Evolutionary conservation across 2,888 invertebrate species (phyloP), one percentile per base, ranked within the genome.

Genomic region (Patella pellucida): DNA sequence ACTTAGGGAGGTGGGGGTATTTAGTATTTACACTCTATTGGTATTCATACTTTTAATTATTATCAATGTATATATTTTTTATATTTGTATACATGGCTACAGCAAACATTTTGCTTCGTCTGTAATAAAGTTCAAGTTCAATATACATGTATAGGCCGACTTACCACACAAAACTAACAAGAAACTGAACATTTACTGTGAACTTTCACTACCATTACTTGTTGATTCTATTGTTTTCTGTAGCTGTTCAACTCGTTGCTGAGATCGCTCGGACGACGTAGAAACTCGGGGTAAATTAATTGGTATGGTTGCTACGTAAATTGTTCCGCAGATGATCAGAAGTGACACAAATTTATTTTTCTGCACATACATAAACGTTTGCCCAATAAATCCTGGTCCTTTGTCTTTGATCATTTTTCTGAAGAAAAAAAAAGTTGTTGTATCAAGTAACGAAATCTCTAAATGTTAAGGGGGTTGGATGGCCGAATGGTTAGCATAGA

Each of bases 261-360:
- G 41, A 9, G 41, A 41, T 41, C 41, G 67, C 23, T 80, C 78
- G 0, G 31, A 51, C 2, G 75, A 70, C 5, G 72, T 69, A 15
- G 76, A 71, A 15, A 76, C 72, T 52, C 56, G 62, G 9, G 78
- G 68, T 11, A 74, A 72, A 15, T 41, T n/a, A 3, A 77, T n/a
- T 14, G 80, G 80, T 69, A 69, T 72, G 9, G 80, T 77, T 9
- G 52, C 76, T 3, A 78, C 14, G 68, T 73, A 80, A 51, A 72
- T 70, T n/a, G 75, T 68, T 4, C 72, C 54, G 69, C 72, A 73
- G 12, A 78, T 72, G 3, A 77, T 14, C 12, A 78, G 0, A 27
- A 82, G 75, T 5, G 81, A 81, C 31, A 71, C 71, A 52, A 82
- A 72, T 52, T 80, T 82, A 72, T 82, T 74, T 11, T 67, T 52